A percentile compares a stretch with the other conserved stretches of the same genome.
phyloP scores from a whole-genome alignment of 2,888 invertebrate species.

The Resseliella maxima region DNA sequence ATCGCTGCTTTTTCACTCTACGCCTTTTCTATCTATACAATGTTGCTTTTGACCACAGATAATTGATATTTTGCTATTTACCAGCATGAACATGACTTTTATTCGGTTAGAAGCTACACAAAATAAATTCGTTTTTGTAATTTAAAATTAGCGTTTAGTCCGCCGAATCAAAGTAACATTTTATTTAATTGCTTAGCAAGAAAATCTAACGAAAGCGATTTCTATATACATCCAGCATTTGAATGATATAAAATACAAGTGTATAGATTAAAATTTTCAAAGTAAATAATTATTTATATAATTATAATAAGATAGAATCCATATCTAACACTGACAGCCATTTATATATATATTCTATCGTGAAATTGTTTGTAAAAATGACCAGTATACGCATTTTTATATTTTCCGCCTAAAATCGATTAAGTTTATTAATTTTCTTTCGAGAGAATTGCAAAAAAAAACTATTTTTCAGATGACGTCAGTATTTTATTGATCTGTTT shows the following conservation, averaged over 20 bases:
- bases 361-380: too few relatives aligned
- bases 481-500: background rate
- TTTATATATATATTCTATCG: too few relatives aligned
- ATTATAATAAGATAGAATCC: too few relatives aligned
- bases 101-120: background rate
- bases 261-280: too few relatives aligned
- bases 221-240: too few relatives aligned
- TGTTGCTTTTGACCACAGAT: background rate
- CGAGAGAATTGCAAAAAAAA: background rate
- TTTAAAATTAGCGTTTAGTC: conserved; percentile 30
- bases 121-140: background rate
- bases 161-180: background rate
- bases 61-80: conserved; percentile 17
- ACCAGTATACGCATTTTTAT: too few relatives aligned
- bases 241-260: too few relatives aligned
- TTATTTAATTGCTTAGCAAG: too few relatives aligned
- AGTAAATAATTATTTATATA: too few relatives aligned
- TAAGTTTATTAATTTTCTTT: background rate
- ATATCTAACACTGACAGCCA: too few relatives aligned
- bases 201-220: too few relatives aligned
- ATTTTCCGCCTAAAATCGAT: too few relatives aligned
- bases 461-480: background rate
- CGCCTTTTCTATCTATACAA: background rate
- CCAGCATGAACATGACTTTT: background rate
- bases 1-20: background rate